These are phyloP conservation scores for Caenorhabditis remanei DNA, from an alignment of 1,140 invertebrate genomes.

Conservation along the genomic window DNA sequence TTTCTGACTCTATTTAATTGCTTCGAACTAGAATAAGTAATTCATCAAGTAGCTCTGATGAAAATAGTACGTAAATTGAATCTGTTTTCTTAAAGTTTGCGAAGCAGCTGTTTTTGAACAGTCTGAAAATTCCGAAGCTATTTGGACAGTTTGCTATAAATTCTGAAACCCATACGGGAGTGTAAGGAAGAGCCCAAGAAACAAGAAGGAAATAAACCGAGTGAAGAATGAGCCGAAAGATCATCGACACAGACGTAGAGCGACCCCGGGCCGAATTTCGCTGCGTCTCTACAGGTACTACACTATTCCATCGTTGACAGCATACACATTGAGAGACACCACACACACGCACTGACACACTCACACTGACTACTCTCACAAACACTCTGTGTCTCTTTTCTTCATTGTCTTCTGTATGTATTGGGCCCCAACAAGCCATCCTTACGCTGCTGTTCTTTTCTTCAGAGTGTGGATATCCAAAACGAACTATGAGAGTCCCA, in stretches of 20 bases:
- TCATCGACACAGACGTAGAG: slow-evolving; percentile 53
- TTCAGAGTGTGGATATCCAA: neutral
- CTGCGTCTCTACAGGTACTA: slow-evolving; percentile 47
- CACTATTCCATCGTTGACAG: slow-evolving; percentile 15
- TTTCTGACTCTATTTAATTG: too few species aligned
- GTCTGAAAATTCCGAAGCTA: neutral
- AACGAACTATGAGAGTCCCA: neutral
- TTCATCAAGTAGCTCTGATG: too few species aligned
- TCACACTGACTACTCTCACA: slow-evolving; percentile 43
- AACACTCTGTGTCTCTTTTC: slow-evolving; percentile 47
- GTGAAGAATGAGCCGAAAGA: slow-evolving; percentile 52
- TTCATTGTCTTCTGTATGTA: slow-evolving; percentile 55
- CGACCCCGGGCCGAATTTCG: slow-evolving; percentile 40
- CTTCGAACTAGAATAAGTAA: too few species aligned
- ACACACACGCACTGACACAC: slow-evolving; percentile 50
- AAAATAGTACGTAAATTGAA: too few species aligned
- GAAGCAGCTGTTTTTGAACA: neutral
- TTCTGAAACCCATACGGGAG: neutral
- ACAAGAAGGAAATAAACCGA: slow-evolving; percentile 51
- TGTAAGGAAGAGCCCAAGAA: slow-evolving; percentile 24
- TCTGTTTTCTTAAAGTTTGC: too few species aligned
- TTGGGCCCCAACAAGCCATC: slow-evolving; percentile 18
- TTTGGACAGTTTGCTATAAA: neutral
- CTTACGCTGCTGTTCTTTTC: slow-evolving; percentile 27
- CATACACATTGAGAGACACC: slow-evolving; percentile 51